A percentile compares a stretch with the other conserved stretches of the same genome.
phyloP scores from a whole-genome alignment of 2,797 vertebrate genomes.

The Cygnus olor region DNA sequence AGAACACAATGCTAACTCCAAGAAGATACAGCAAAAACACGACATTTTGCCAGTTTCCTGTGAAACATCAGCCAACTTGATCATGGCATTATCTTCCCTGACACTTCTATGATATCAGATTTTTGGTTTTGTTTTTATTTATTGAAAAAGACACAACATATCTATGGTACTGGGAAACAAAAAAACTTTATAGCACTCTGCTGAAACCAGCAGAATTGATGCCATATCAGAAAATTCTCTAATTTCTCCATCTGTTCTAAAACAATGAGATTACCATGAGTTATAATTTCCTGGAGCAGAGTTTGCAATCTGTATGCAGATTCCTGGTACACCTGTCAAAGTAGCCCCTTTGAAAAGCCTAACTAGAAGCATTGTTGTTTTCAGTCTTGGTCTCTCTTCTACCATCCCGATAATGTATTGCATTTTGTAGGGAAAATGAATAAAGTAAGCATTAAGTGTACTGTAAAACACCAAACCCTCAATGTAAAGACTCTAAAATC shows the following conservation, averaged over 20 bases:
- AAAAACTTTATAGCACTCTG: neutral
- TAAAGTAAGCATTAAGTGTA: neutral
- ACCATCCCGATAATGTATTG: neutral
- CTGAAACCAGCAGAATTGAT: neutral
- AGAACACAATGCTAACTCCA: neutral
- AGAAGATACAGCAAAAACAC: neutral
- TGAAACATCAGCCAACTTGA: neutral
- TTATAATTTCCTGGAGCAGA: neutral
- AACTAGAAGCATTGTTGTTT: neutral
- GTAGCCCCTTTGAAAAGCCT: neutral
- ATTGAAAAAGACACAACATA: neutral
- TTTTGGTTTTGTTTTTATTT: neutral
- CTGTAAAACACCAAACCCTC: neutral
- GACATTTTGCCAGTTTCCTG: neutral
- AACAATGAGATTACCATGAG: neutral
- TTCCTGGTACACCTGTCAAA: neutral
- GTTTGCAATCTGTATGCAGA: neutral
- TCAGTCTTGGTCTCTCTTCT: neutral
- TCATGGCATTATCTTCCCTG: neutral
- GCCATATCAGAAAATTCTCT: neutral
- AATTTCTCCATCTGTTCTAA: neutral
- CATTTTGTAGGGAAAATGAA: neutral
- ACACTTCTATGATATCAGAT: neutral
- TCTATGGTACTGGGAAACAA: neutral
- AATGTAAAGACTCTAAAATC: neutral